Evolutionary conservation across 2,113 vertebrate genomes (phyloP), one percentile per base, ranked within the genome.

Genomic region (Casuarius casuarius): DNA sequence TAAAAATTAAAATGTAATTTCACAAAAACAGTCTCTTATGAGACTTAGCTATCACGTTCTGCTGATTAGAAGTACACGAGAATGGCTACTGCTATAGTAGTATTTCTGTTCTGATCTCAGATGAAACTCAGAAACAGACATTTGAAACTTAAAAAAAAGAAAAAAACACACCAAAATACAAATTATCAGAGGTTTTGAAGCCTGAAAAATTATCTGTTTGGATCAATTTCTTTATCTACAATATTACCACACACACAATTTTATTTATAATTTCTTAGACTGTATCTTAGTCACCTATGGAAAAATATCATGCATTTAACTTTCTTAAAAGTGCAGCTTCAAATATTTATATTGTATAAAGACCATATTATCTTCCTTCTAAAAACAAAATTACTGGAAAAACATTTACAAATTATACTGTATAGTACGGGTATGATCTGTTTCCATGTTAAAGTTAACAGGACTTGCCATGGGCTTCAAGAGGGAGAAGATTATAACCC

Each of bases 331-430:
- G 35, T 48, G 48, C 73, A 38, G 82, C 59, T 83, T 35, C 82
- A 89, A 88, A 71, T 93, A 94, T 92, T 95, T 95, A 93, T 90
- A 56, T 85, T 58, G 9, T 51, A 22, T 84, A 85, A 54, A 66
- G 72, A 68, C 52, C 68, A 92, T 49, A 52, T 72, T 48, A 72
- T 28, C n/a, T 73, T 63, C 22, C 21, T 63, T 65, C 35, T 65
- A 38, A 65, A 35, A 65, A 65, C 35, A 73, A 54, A 84, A 92
- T 42, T 91, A 95, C 91, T 95, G 94, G 87, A 85, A 95, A 94
- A 71, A 83, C 78, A 95, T 90, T 95, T 92, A 90, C 84, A 94
- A 79, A 63, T 51, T 54, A 71, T 49, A n/a, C 66, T 7, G 19
- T 23, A 67, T 11, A 10, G 42, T 35, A 68, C 0, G 7, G 42